Evolutionary conservation across 1,140 invertebrate species (phyloP).

Genomic region (Hesperophylax magnus): DNA sequence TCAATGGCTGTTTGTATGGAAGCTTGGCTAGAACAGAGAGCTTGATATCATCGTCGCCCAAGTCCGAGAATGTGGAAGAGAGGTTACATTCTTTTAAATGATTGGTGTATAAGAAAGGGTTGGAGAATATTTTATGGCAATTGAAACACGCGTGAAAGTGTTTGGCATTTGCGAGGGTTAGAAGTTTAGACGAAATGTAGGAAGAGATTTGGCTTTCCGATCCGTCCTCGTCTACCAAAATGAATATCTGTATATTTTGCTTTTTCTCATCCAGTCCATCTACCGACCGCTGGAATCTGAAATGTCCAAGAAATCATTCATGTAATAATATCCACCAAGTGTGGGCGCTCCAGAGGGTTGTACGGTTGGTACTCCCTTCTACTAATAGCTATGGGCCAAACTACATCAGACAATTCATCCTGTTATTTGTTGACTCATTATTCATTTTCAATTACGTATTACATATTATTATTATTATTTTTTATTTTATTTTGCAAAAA

Average conservation of each 20-base stretch:
- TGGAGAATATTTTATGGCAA: slow-evolving; percentile 8
- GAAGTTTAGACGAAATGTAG: neutral
- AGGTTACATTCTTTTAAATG: slow-evolving; percentile 9
- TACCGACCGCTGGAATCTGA: slow-evolving; percentile 28
- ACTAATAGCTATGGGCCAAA: too few relatives aligned
- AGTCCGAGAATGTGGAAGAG: neutral
- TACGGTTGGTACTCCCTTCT: too few relatives aligned
- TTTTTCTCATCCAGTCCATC: neutral
- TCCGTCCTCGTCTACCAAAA: slow-evolving; percentile 15
- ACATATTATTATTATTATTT: too few relatives aligned
- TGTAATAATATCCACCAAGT: neutral
- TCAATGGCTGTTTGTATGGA: neutral
- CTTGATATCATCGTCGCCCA: neutral
- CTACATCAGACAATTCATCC: too few relatives aligned
- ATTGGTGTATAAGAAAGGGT: neutral
- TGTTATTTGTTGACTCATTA: too few relatives aligned
- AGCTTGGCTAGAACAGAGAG: neutral
- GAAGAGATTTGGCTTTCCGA: neutral
- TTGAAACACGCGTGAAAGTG: neutral
- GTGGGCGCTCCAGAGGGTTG: too few relatives aligned
- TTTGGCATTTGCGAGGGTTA: neutral
- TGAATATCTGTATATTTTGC: neutral
- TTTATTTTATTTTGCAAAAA: too few relatives aligned
- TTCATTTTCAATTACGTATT: too few relatives aligned
- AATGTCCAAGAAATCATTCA: slow-evolving; percentile 22